Evolutionary conservation across 1,140 invertebrate species (phyloP).

Genomic region (Vanessa tameamea): DNA sequence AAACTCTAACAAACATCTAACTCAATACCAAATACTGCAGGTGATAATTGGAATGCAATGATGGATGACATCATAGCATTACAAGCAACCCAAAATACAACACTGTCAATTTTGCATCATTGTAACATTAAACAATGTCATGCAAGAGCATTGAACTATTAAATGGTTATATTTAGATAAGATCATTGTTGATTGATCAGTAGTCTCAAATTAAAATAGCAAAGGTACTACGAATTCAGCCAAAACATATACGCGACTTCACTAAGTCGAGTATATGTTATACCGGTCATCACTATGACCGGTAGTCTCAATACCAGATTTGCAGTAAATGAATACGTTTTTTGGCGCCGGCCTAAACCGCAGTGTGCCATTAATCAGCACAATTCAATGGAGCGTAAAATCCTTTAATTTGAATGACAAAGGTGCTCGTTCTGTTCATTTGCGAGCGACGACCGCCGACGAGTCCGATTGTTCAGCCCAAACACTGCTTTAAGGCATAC

Average conservation of each 20-base stretch:
- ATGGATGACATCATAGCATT: conserved; percentile 26
- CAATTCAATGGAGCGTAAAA: conserved; percentile 50
- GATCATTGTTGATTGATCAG: neutral
- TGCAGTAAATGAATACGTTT: neutral
- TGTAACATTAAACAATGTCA: conserved; percentile 14
- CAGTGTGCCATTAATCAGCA: conserved; percentile 42
- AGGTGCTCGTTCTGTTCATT: conserved; percentile 34
- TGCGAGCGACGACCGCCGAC: conserved; percentile 14
- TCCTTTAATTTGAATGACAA: conserved; percentile 56
- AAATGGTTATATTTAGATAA: conserved; percentile 7
- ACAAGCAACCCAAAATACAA: conserved; percentile 9
- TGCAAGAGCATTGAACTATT: conserved; percentile 2
- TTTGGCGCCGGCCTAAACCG: conserved; percentile 21
- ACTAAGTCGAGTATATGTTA: too few relatives aligned
- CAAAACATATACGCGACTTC: neutral
- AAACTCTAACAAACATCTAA: neutral
- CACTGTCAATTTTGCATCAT: conserved; percentile 13
- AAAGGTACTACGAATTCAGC: neutral
- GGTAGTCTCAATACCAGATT: neutral
- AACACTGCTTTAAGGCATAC: neutral
- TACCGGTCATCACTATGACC: too few relatives aligned
- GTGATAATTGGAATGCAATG: conserved; percentile 22
- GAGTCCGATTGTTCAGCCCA: neutral
- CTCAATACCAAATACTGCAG: neutral
- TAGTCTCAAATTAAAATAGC: conserved; percentile 5